A percentile compares a stretch with the other conserved stretches of the same genome.
These are phyloP conservation scores for Anthopleura xanthogrammica DNA, from an alignment of 92 coral and sea anemone genomes.

Conservation along the genomic window DNA sequence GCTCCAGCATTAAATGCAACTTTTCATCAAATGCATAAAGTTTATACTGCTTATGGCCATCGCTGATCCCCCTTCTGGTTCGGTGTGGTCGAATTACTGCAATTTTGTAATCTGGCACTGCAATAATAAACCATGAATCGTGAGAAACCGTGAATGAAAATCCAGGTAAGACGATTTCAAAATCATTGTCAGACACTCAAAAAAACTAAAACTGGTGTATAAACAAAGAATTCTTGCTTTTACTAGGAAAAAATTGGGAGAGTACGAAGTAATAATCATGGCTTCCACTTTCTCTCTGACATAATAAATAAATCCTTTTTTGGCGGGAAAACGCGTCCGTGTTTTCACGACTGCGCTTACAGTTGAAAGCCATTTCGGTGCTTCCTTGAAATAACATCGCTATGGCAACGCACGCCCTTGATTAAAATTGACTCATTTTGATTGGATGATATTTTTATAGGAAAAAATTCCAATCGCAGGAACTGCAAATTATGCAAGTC, in stretches of 20 bases:
- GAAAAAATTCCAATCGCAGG: not conserved
- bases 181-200: not conserved
- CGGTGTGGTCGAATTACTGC: conserved; percentile 36
- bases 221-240: too few species aligned
- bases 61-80: conserved; percentile 35
- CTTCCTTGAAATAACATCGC: not conserved
- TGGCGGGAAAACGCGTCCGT: too few species aligned
- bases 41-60: conserved; percentile 11
- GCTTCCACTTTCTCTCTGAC: too few species aligned
- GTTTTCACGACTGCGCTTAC: too few species aligned
- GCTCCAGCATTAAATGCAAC: conserved; percentile 49
- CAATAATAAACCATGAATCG: not conserved
- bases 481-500: too few species aligned
- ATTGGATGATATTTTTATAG: not conserved
- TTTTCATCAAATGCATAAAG: conserved; percentile 52
- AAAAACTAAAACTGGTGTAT: too few species aligned
- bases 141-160: not conserved
- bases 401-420: not conserved
- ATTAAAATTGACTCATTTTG: not conserved
- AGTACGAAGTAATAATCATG: too few species aligned
- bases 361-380: too few species aligned
- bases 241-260: too few species aligned
- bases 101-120: conserved; percentile 72
- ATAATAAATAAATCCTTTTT: too few species aligned
- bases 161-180: not conserved